These are phyloP conservation scores for Chromoteleia sp. DNA, from an alignment of 2,888 invertebrate genomes.

Conservation along the genomic window DNA sequence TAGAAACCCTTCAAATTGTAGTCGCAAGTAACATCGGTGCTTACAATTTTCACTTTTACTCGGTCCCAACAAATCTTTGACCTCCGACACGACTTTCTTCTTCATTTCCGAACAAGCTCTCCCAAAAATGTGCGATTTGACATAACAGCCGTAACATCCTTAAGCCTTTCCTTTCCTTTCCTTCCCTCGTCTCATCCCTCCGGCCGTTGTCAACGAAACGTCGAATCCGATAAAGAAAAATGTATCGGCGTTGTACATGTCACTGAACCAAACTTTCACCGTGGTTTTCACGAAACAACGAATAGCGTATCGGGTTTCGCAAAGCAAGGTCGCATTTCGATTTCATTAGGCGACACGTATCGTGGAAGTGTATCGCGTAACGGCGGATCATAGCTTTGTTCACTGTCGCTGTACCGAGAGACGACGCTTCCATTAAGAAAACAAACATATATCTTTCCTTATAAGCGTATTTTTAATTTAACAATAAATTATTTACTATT, in stretches of 20 bases:
- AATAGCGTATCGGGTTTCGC: conserved; percentile 62
- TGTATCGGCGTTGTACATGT: conserved; percentile 62
- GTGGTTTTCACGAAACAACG: conserved; percentile 56
- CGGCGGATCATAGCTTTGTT: conserved; percentile 50
- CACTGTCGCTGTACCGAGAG: too few species aligned
- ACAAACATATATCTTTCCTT: too few species aligned
- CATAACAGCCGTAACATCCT: conserved; percentile 48
- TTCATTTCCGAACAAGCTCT: conserved; percentile 53
- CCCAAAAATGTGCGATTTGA: conserved; percentile 61
- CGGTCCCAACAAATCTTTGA: conserved; percentile 60
- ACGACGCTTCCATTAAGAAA: too few species aligned
- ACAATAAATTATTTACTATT: too few species aligned
- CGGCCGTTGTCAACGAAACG: conserved; percentile 59
- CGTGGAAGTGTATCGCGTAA: conserved; percentile 60
- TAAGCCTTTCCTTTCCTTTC: conserved; percentile 8
- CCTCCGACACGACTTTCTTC: conserved; percentile 63
- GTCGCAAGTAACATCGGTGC: conserved; percentile 24
- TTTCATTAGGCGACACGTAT: conserved; percentile 66
- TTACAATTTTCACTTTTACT: conserved; percentile 63
- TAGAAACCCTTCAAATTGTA: conserved; percentile 30
- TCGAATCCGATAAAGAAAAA: conserved; percentile 67
- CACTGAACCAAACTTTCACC: conserved; percentile 65
- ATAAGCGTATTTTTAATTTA: too few species aligned
- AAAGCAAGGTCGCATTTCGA: conserved; percentile 70
- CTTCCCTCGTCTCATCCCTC: conserved; percentile 29